Base-by-base conservation (phyloP, 2,113 vertebrate genomes). In the Gambusia holbrooki region DNA sequence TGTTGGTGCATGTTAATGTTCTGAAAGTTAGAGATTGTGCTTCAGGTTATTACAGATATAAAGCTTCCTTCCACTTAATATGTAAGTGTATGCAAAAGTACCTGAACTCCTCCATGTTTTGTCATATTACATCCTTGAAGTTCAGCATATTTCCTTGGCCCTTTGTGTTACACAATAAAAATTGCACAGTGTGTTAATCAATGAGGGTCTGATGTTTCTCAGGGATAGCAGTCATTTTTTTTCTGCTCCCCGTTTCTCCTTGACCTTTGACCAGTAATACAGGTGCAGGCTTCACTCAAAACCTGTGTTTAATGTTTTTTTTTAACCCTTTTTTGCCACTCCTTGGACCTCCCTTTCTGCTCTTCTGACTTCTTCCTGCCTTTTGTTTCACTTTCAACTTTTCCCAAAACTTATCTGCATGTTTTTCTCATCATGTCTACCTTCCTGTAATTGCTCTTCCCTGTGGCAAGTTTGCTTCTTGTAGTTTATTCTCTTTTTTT, bases 101-200 rank as follows among this genome's bases (percentile, higher is more conserved):
- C 22, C 25, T 58, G 25, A 58, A n/a, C 48, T 54, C 48, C 7
- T 54, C 7, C 15, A 54, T 54, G 22, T 19, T 54, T 54, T 25
- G 48, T 54, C 51, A 58, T 9, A 58, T 58, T n/a, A 58, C 19
- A 58, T n/a, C 8, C 22, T n/a, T n/a, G 22, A 58, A 0, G 8
- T n/a, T 58, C 22, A 25, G 1, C 1, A 9, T 6, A 48, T 19
- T 48, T 48, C 19, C 4, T 48, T 48, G 45, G 45, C 17, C 15
- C 45, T 48, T 48, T 48, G 17, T 48, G 45, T 48, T 48, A 19
- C 1, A 48, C 17, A 7, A 19, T 48, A 17, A 48, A 17, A 19
- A 6, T 7, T 61, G 74, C 79, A 28, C 62, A 7, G 77, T 80
- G 70, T 84, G 84, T 86, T 82, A 88, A 92, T 89, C 88, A 71